Conservation (phyloP, 2,113 vertebrate species). For the Lagopus leucura region DNA sequence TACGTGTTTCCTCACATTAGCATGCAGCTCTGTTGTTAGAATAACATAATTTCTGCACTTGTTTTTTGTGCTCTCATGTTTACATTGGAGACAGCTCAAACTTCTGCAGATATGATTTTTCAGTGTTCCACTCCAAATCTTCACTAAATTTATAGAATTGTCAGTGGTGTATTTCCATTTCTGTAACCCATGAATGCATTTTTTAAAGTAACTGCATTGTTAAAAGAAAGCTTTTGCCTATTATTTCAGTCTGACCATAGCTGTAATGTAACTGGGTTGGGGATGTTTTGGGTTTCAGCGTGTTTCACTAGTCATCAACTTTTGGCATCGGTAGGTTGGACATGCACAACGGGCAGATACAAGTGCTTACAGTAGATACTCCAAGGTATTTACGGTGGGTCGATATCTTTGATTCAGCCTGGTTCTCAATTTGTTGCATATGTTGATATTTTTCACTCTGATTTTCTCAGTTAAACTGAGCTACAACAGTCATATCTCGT, state of each 20-base stretch:
- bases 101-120: neutral
- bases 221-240: neutral
- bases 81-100: neutral
- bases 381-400: neutral
- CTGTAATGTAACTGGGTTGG: neutral
- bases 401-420: neutral
- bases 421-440: neutral
- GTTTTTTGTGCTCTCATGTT: neutral
- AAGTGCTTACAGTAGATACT: neutral
- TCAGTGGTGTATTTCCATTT: neutral
- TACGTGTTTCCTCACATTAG: neutral
- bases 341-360: neutral
- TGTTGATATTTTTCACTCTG: neutral
- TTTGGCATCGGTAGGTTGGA: neutral
- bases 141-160: neutral
- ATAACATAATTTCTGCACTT: neutral
- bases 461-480: neutral
- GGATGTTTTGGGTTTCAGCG: neutral
- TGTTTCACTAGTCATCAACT: neutral
- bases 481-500: neutral
- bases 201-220: neutral
- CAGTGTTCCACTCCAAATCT: neutral
- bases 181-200: neutral
- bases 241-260: neutral
- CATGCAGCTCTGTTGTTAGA: neutral